A percentile compares a stretch with the other conserved stretches of the same genome.
phyloP scores from a whole-genome alignment of 1,140 invertebrate genomes.

The Drosophila nikananu region DNA sequence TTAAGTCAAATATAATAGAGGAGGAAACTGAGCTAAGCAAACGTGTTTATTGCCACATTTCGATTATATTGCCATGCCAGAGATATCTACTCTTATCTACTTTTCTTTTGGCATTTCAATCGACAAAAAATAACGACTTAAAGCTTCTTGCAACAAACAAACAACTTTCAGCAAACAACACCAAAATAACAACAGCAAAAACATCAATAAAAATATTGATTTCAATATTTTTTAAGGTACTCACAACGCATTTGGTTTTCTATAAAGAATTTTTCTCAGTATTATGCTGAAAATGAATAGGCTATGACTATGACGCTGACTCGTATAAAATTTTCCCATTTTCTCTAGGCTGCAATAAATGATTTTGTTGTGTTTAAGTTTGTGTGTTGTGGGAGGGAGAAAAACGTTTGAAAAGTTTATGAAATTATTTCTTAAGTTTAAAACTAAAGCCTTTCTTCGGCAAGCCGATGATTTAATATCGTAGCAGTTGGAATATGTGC shows the following conservation, averaged over 20 bases:
- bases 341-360: slow-evolving; percentile 58
- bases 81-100: slow-evolving; percentile 6
- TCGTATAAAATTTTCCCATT: slow-evolving; percentile 59
- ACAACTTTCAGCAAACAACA: slow-evolving; percentile 40
- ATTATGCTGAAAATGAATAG: slow-evolving; percentile 79
- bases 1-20: not conserved
- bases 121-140: slow-evolving; percentile 17
- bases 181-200: slow-evolving; percentile 35
- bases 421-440: not conserved
- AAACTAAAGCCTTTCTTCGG: not conserved
- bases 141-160: slow-evolving; percentile 31
- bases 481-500: no score
- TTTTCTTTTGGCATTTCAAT: slow-evolving; percentile 31
- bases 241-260: slow-evolving; percentile 76
- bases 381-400: slow-evolving; percentile 10
- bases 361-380: not conserved
- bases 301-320: slow-evolving; percentile 72
- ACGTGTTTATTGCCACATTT: slow-evolving; percentile 32
- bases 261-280: slow-evolving; percentile 77
- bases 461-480: no score
- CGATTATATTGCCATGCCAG: slow-evolving; percentile 29
- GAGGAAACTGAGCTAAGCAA: slow-evolving; percentile 11
- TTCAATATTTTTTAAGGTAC: slow-evolving; percentile 35
- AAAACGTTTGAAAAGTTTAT: slow-evolving; percentile 1
- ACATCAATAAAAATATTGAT: slow-evolving; percentile 30